Base-by-base conservation (phyloP, 2,113 vertebrate genomes). In the Xenotilapia caudafasciata region DNA sequence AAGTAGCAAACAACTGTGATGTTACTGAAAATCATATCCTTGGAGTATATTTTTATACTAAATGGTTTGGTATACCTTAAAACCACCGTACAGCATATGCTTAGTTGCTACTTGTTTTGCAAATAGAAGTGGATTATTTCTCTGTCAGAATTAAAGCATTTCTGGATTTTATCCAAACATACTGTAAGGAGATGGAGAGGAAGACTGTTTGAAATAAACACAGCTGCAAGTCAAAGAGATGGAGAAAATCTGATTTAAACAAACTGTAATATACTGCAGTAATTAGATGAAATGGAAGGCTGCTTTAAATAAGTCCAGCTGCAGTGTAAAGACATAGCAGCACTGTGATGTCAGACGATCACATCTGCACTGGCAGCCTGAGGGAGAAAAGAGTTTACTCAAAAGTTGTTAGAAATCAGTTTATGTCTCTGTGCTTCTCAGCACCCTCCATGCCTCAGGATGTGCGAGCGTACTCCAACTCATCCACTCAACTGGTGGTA, bases 381-480 rank as follows among this genome's bases (percentile, higher is more conserved):
- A 81, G 80, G 77, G 60, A 86, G 45, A 51, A 45, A 87, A 14
- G 28, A 4, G 8, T 51, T 85, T 89, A 47, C 38, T 17, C 68
- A 58, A 10, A 56, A 28, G 42, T 65, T 68, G 77, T 33, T 80
- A 21, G 23, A 80, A 79, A 77, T 77, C 35, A 42, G 26, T 31
- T 19, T 70, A 10, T 73, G 33, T 17, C 45, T 7, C 5, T 56
- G 5, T 79, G 12, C 89, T 2, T 88, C 80, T 13, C 89, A 99
- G 99, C 97, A 9, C 98, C 98, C 79, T 99, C 98, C 60, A 98
- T 99, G 92, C 98, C 99, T 4, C 94, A 98, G 92, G 98, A 99
- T 47, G 96, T 99, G 12, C 97, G 98, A 26, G 98, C 97, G 0
- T 98, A 97, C 28, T 99, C 99, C 0, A 99, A 99, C 93, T 98